Evolutionary conservation across 2,113 vertebrate genomes (phyloP).

Genomic region (Dascyllus trimaculatus): DNA sequence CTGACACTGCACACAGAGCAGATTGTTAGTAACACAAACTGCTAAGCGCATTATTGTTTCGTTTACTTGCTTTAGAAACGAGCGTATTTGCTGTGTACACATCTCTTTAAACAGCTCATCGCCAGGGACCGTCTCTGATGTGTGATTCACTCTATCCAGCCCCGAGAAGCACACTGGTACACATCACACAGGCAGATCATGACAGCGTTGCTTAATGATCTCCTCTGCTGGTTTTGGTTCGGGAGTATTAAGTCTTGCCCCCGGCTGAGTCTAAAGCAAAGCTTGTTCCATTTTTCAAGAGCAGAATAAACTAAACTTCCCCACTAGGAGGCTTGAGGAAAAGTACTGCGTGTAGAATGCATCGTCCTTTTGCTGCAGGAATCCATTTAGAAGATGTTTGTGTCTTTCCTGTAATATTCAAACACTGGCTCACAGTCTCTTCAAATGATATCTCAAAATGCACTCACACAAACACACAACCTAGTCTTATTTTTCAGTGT

Average conservation of each 20-base stretch:
- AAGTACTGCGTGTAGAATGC: constrained; percentile 47
- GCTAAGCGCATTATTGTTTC: not conserved
- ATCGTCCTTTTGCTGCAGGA: constrained; percentile 56
- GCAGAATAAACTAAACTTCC: constrained; percentile 48
- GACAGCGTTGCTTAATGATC: constrained; percentile 35
- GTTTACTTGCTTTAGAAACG: constrained; percentile 24
- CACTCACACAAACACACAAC: not conserved
- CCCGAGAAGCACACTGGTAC: constrained; percentile 26
- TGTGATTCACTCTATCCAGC: constrained; percentile 14
- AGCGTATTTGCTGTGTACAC: constrained; percentile 5
- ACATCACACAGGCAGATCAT: constrained; percentile 47
- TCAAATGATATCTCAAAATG: not conserved
- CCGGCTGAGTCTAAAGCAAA: constrained; percentile 56
- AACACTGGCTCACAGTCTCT: not conserved
- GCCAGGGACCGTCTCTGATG: constrained; percentile 9
- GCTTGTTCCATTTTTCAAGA: constrained; percentile 64
- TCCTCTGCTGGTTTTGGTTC: constrained; percentile 47
- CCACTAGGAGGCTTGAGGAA: constrained; percentile 47
- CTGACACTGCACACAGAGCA: not conserved
- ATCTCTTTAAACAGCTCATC: constrained; percentile 24
- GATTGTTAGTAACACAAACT: not conserved
- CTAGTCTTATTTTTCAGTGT: not conserved
- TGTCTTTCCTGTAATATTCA: constrained; percentile 2
- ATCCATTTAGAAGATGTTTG: constrained; percentile 26
- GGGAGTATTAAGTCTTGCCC: constrained; percentile 53